phyloP scores from a whole-genome alignment of 2,888 invertebrate species.

The Xylota sylvarum region DNA sequence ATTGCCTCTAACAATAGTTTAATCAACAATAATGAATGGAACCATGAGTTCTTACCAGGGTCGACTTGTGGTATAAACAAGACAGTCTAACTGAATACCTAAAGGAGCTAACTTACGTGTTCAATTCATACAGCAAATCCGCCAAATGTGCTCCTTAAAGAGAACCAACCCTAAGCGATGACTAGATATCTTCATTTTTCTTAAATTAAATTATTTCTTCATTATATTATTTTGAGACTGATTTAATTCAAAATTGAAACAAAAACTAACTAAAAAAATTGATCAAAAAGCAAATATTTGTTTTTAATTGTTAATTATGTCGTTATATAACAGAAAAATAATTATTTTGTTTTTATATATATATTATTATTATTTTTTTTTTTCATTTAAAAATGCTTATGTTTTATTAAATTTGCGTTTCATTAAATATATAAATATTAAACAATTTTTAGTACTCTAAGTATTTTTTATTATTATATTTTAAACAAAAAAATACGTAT shows the following conservation, averaged over 20 bases:
- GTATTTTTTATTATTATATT: slow-evolving; percentile 70
- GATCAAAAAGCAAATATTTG: slow-evolving; percentile 25
- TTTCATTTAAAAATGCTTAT: slow-evolving; percentile 41
- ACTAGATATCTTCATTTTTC: slow-evolving; percentile 24
- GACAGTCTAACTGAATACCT: background rate
- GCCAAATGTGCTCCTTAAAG: slow-evolving; percentile 24
- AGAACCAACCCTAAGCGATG: background rate
- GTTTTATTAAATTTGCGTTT: slow-evolving; percentile 78
- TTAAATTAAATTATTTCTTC: slow-evolving; percentile 53
- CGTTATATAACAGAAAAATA: slow-evolving; percentile 60
- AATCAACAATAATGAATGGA: too few species aligned
- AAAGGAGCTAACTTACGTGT: slow-evolving; percentile 66
- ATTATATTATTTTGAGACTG: slow-evolving; percentile 78
- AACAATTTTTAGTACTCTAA: slow-evolving; percentile 64
- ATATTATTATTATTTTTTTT: slow-evolving; percentile 42
- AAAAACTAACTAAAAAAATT: slow-evolving; percentile 49
- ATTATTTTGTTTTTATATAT: slow-evolving; percentile 64
- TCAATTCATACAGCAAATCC: slow-evolving; percentile 51
- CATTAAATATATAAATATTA: slow-evolving; percentile 41
- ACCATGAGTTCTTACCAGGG: too few species aligned
- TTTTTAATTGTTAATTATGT: slow-evolving; percentile 69
- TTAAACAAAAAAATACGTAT: slow-evolving; percentile 64
- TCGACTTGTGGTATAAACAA: too few species aligned
- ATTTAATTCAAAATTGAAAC: slow-evolving; percentile 75
- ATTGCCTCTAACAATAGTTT: too few species aligned